Evolutionary conservation across 2,888 invertebrate genomes (phyloP).

Genomic region (Brachylomia viminalis): DNA sequence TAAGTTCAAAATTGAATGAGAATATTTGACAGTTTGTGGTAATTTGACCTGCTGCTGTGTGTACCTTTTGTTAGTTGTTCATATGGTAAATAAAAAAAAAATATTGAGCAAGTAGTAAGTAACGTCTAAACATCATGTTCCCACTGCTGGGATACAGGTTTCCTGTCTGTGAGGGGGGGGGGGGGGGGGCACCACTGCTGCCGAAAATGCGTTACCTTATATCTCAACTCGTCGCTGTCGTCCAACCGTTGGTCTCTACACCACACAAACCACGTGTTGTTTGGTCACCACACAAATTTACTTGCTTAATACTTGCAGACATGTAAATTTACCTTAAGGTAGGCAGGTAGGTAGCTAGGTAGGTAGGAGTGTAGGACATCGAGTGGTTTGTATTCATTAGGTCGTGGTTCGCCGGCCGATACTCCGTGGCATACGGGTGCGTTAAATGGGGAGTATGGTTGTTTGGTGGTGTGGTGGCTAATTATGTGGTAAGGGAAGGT

Average conservation of each 20-base stretch:
- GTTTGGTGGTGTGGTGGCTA: conserved; percentile 7
- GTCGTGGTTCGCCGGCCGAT: conserved; percentile 60
- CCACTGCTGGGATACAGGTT: too few species aligned
- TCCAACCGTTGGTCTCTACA: background rate
- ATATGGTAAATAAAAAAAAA: too few species aligned
- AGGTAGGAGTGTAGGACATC: conserved; percentile 53
- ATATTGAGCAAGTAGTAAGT: too few species aligned
- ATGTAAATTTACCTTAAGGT: conserved; percentile 21
- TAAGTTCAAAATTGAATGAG: too few species aligned
- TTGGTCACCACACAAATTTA: background rate
- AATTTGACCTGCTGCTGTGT: too few species aligned
- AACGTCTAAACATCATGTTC: too few species aligned
- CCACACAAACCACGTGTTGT: too few species aligned
- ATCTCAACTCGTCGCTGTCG: background rate
- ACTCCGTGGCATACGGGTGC: conserved; percentile 42
- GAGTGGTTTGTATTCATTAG: conserved; percentile 79
- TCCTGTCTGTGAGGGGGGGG: background rate
- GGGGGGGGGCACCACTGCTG: background rate
- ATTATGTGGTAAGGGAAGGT: background rate
- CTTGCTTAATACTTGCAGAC: background rate
- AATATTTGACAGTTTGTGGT: too few species aligned
- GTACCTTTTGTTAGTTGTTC: too few species aligned
- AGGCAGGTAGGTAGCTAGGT: conserved; percentile 23
- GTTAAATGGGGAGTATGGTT: background rate
- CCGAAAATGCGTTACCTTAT: background rate